Conservation (phyloP, 2,888 invertebrate species). For the Acronicta psi region DNA sequence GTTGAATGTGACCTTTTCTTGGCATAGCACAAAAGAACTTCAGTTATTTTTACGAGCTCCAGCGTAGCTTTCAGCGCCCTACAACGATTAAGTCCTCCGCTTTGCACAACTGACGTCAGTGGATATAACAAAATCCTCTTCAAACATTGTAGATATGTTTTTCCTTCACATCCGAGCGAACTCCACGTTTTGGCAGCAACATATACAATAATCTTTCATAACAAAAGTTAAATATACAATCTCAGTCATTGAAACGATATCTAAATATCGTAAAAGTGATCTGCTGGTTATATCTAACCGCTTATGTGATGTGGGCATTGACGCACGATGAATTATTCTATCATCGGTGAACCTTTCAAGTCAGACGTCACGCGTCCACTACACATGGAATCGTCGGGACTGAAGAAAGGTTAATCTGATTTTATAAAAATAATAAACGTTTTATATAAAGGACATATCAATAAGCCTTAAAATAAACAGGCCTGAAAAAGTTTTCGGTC, state of each 20-base stretch:
- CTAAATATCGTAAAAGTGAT: conserved; percentile 59
- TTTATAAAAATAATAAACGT: conserved; percentile 23
- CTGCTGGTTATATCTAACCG: conserved; percentile 46
- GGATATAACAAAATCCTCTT: conserved; percentile 61
- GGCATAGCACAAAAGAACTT: neutral
- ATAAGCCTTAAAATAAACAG: neutral
- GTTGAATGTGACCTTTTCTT: conserved; percentile 1
- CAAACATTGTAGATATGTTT: conserved; percentile 69
- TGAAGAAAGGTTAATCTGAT: conserved; percentile 37
- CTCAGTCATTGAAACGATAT: conserved; percentile 62
- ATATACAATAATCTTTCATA: conserved; percentile 73
- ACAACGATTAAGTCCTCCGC: conserved; percentile 4
- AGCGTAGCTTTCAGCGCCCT: neutral
- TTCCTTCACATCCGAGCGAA: conserved; percentile 67
- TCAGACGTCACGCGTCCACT: conserved; percentile 36
- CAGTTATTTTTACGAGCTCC: neutral
- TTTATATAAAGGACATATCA: conserved; percentile 4
- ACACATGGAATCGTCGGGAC: conserved; percentile 11
- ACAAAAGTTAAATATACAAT: conserved; percentile 70
- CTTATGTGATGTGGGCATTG: conserved; percentile 49
- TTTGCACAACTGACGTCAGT: conserved; percentile 58
- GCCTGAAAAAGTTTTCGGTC: neutral
- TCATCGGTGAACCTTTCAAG: conserved; percentile 43
- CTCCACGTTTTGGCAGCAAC: conserved; percentile 82
- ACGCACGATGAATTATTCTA: conserved; percentile 52